Percentiles rank a stretch among this genome's conserved stretches.
Evolutionary conservation across 2,888 invertebrate genomes (phyloP).

Genomic region (Pachycephus smyrnensis): DNA sequence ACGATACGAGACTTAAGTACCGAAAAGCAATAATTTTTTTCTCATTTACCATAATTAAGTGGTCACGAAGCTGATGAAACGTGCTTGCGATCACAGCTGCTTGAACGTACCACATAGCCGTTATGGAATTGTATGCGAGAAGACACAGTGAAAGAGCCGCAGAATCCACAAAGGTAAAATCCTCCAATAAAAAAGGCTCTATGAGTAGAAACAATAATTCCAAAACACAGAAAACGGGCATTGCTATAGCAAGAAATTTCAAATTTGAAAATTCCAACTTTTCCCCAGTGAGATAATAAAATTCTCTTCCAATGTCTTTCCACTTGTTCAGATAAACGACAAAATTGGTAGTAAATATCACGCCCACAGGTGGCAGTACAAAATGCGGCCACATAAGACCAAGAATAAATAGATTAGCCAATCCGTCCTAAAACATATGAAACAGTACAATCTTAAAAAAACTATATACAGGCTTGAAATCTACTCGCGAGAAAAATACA

Average conservation of each 20-base stretch:
- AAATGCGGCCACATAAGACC: conserved; percentile 4
- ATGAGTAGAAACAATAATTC: neutral
- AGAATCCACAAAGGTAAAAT: neutral
- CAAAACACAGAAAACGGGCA: neutral
- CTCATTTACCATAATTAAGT: neutral
- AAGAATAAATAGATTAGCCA: neutral
- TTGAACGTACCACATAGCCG: neutral
- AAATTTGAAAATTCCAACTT: neutral
- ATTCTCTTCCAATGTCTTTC: neutral
- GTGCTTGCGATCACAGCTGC: neutral
- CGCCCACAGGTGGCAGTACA: neutral
- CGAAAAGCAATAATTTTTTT: neutral
- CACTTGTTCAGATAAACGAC: neutral
- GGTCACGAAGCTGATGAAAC: neutral
- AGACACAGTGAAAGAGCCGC: neutral
- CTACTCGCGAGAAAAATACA: neutral
- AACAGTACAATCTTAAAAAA: neutral
- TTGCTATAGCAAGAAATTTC: neutral
- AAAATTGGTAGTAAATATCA: neutral
- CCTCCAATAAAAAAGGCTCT: neutral
- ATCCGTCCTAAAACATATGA: neutral
- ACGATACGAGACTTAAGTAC: neutral
- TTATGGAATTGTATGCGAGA: neutral
- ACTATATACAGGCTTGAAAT: neutral
- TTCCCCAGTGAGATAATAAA: neutral